phyloP scores from a whole-genome alignment of 2,888 invertebrate genomes.

The Athetis lepigone region DNA sequence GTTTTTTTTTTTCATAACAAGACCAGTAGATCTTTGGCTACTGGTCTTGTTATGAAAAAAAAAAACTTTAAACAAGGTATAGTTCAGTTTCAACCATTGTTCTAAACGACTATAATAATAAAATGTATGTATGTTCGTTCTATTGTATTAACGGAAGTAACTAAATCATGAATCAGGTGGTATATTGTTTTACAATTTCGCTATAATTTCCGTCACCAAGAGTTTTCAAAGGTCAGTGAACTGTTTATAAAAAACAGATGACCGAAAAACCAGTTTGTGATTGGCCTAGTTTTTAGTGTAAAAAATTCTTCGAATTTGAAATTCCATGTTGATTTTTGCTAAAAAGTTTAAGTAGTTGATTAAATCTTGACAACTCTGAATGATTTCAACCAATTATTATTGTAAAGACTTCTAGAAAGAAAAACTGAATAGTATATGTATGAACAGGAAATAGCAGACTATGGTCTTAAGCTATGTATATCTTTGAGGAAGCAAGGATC shows the following conservation, averaged over 20 bases:
- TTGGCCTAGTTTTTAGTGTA: background rate
- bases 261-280: background rate
- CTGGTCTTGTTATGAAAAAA: too few relatives aligned
- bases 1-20: background rate
- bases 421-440: too few relatives aligned
- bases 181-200: slow-evolving; percentile 7
- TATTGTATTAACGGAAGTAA: slow-evolving; percentile 46
- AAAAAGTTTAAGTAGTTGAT: background rate
- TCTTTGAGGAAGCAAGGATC: too few relatives aligned
- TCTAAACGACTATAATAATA: slow-evolving; percentile 13
- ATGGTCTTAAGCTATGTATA: too few relatives aligned
- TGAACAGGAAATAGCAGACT: too few relatives aligned
- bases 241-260: slow-evolving; percentile 12
- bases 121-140: slow-evolving; percentile 20
- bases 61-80: slow-evolving; percentile 11
- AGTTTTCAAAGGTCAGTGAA: slow-evolving; percentile 40
- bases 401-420: too few relatives aligned
- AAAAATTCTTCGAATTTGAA: background rate
- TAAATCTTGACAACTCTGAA: too few relatives aligned
- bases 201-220: slow-evolving; percentile 8
- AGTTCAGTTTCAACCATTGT: slow-evolving; percentile 42
- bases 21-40: background rate
- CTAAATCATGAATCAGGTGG: slow-evolving; percentile 48
- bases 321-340: background rate
- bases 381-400: too few relatives aligned